A percentile compares a stretch with the other conserved stretches of the same genome.
These are phyloP conservation scores for Tenodera sinensis DNA, from an alignment of 2,888 invertebrate species.

Conservation along the genomic window DNA sequence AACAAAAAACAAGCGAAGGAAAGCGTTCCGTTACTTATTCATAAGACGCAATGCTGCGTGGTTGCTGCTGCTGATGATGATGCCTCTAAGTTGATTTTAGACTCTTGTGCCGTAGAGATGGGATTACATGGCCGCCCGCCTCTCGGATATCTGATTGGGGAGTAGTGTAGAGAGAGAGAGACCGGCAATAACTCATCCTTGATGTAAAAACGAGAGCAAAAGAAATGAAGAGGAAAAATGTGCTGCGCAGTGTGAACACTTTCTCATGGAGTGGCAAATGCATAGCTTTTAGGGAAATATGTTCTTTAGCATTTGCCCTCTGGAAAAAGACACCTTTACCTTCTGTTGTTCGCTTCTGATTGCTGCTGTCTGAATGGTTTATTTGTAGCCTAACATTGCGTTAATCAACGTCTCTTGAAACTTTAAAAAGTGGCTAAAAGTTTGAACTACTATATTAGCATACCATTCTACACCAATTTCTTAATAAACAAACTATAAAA, in stretches of 20 bases:
- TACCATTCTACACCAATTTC: no score
- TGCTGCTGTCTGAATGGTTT: no score
- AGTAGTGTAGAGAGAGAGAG: background rate
- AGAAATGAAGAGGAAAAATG: background rate
- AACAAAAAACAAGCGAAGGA: background rate
- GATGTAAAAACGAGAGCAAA: background rate
- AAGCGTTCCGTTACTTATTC: background rate
- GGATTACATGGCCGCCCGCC: background rate
- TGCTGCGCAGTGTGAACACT: background rate
- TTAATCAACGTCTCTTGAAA: no score
- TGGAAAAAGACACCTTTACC: background rate
- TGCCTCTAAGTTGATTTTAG: background rate
- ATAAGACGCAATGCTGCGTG: background rate
- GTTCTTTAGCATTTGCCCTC: background rate
- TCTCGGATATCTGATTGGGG: background rate
- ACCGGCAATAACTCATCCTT: background rate
- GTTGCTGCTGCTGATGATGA: background rate
- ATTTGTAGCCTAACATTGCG: no score
- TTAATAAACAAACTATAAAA: no score
- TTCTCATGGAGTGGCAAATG: no score
- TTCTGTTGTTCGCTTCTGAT: no score
- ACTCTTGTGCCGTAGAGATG: background rate
- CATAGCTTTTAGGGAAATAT: background rate
- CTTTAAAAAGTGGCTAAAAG: no score
- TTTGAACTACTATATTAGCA: no score